phyloP scores from a whole-genome alignment of 1,140 invertebrate species.

The Fopius arisanus region DNA sequence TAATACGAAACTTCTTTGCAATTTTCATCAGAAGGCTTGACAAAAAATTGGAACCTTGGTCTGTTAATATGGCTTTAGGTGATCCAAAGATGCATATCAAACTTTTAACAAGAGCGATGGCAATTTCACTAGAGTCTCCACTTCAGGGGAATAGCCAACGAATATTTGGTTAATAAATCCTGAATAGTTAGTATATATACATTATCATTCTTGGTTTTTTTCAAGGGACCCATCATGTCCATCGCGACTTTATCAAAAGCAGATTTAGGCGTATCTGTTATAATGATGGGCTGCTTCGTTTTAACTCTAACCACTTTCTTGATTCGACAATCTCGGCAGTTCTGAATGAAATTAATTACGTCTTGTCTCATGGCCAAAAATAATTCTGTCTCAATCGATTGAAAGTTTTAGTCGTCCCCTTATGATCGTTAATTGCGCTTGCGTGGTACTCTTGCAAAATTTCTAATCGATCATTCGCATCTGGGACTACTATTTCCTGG shows the following conservation, averaged over 20 bases:
- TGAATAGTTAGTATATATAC: not conserved
- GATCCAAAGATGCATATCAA: slow-evolving; percentile 38
- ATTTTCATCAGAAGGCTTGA: slow-evolving; percentile 37
- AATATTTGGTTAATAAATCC: not conserved
- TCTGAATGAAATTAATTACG: slow-evolving; percentile 7
- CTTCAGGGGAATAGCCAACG: not conserved
- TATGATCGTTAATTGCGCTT: not conserved
- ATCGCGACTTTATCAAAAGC: not conserved
- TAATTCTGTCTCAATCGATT: not conserved
- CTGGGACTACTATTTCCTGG: not conserved
- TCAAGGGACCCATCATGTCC: not conserved
- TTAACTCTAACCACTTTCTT: not conserved
- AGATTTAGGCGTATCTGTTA: not conserved
- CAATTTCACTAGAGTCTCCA: not conserved
- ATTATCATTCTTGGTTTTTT: not conserved
- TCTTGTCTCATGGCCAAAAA: slow-evolving; percentile 13
- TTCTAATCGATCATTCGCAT: not conserved
- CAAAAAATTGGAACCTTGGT: slow-evolving; percentile 44
- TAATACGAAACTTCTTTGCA: slow-evolving; percentile 40
- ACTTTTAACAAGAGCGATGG: not conserved
- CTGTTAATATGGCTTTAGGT: slow-evolving; percentile 41
- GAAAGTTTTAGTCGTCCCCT: slow-evolving; percentile 21
- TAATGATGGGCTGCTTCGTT: not conserved
- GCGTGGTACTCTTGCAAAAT: slow-evolving; percentile 9
- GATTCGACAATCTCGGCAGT: slow-evolving; percentile 18